Conservation (phyloP, 2,113 vertebrate species). For the Seriola aureovittata region DNA sequence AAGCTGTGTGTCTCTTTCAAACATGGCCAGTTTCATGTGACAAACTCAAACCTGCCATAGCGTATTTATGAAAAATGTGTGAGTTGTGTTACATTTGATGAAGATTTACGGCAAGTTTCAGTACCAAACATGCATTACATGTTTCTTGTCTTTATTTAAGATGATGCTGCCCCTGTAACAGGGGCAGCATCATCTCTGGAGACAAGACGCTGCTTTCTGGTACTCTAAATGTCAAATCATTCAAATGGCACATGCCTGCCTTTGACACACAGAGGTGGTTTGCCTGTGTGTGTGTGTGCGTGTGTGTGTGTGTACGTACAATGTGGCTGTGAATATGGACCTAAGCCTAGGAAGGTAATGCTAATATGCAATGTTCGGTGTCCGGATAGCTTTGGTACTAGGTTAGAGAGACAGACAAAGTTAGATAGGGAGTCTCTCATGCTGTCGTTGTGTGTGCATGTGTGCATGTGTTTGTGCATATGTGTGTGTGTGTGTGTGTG, state of each 20-base stretch:
- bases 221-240: background rate
- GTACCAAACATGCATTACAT: too few relatives aligned
- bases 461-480: too few relatives aligned
- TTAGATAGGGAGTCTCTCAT: conserved; percentile 20
- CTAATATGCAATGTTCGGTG: background rate
- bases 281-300: background rate
- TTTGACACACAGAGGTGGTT: background rate
- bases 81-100: background rate
- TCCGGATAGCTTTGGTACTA: background rate
- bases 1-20: background rate
- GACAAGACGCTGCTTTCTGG: background rate
- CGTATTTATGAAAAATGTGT: too few relatives aligned
- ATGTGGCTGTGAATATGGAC: background rate
- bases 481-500: background rate
- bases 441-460: background rate
- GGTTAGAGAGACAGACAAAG: conserved; percentile 19
- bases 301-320: too few relatives aligned
- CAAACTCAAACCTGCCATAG: background rate
- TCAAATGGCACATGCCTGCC: background rate
- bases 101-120: background rate
- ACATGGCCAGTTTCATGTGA: background rate
- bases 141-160: too few relatives aligned
- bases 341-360: background rate
- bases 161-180: background rate
- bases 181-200: background rate